Evolutionary conservation across 2,888 invertebrate genomes (phyloP).

Genomic region (Lysandra bellargus): DNA sequence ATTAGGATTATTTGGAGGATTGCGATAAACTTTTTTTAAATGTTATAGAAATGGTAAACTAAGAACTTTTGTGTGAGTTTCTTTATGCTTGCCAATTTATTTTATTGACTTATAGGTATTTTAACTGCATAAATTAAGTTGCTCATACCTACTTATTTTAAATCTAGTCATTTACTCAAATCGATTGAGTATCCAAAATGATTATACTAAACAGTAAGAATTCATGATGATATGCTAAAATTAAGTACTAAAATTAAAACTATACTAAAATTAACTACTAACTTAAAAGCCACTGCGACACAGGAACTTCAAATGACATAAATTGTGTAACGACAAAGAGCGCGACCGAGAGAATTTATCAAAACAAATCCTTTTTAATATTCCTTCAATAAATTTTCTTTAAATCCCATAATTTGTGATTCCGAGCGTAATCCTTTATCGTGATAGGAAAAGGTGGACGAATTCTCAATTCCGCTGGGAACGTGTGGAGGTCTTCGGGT

Average conservation of each 20-base stretch:
- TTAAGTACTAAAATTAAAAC: background rate
- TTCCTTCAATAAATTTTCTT: constrained; percentile 13
- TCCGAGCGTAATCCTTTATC: constrained; percentile 19
- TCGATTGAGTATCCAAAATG: too few relatives aligned
- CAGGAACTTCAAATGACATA: background rate
- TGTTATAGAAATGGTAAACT: background rate
- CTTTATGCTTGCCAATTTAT: background rate
- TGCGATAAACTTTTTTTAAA: background rate
- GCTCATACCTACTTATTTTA: too few relatives aligned
- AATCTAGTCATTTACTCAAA: too few relatives aligned
- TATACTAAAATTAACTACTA: background rate
- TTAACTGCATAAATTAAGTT: too few relatives aligned
- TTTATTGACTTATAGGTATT: too few relatives aligned
- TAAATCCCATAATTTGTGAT: constrained; percentile 21
- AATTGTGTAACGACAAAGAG: background rate
- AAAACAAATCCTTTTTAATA: constrained; percentile 20
- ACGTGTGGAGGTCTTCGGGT: background rate
- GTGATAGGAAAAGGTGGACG: constrained; percentile 21
- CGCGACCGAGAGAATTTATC: background rate
- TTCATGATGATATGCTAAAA: background rate
- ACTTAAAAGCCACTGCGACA: background rate
- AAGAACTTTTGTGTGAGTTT: background rate
- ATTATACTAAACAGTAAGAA: background rate
- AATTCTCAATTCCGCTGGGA: constrained; percentile 3
- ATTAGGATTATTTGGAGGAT: constrained; percentile 43